Conservation (phyloP, 2,113 vertebrate genomes). For the Oryzias javanicus region DNA sequence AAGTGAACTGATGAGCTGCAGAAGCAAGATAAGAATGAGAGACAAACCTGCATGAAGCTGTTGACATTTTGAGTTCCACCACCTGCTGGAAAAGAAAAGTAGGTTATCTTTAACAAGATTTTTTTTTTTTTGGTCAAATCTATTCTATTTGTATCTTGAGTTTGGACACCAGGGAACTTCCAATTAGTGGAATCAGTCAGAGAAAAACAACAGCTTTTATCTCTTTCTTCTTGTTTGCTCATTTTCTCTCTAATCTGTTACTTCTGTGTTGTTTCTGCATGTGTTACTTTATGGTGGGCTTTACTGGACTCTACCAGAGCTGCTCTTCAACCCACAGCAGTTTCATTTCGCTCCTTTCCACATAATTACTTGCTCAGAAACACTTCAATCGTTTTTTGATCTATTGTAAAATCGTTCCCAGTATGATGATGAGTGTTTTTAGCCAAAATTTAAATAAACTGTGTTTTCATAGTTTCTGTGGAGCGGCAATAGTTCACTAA, state of each 20-base stretch:
- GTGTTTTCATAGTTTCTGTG: too few species aligned
- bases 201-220: slow-evolving; percentile 39
- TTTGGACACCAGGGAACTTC: slow-evolving; percentile 27
- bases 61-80: slow-evolving; percentile 22
- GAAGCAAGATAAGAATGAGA: slow-evolving; percentile 6
- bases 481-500: too few species aligned
- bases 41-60: not conserved
- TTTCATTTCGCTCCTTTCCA: slow-evolving; percentile 26
- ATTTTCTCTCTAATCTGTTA: slow-evolving; percentile 15
- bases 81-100: slow-evolving; percentile 22
- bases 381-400: not conserved
- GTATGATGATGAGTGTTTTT: too few species aligned
- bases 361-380: slow-evolving; percentile 25
- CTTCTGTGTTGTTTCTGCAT: slow-evolving; percentile 31
- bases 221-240: slow-evolving; percentile 31
- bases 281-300: slow-evolving; percentile 18
- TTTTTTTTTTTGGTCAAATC: slow-evolving; percentile 18
- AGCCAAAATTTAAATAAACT: too few species aligned
- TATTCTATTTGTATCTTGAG: slow-evolving; percentile 34
- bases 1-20: slow-evolving; percentile 35
- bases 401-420: too few species aligned
- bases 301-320: slow-evolving; percentile 46
- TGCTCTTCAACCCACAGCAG: slow-evolving; percentile 28
- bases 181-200: slow-evolving; percentile 16
- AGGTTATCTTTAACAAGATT: slow-evolving; percentile 25